Evolutionary conservation across 2,113 vertebrate species (phyloP).

Genomic region (Megaceryle maxima): DNA sequence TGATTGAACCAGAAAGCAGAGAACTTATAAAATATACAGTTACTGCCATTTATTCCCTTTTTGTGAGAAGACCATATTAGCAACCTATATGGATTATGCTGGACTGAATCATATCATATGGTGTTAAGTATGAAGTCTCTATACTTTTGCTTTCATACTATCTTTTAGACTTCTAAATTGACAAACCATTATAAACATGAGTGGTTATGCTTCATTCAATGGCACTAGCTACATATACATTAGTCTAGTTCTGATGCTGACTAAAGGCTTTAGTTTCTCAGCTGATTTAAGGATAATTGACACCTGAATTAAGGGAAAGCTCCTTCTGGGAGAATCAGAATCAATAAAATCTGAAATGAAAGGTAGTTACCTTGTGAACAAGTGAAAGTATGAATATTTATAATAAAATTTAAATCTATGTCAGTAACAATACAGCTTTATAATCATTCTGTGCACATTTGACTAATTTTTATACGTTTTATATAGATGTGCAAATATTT

Average conservation of each 20-base stretch:
- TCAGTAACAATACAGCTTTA: not conserved
- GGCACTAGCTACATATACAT: not conserved
- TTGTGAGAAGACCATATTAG: not conserved
- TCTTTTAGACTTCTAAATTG: not conserved
- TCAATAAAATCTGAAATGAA: not conserved
- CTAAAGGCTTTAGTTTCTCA: not conserved
- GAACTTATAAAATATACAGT: not conserved
- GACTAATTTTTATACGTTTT: not conserved
- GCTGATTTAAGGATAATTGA: not conserved
- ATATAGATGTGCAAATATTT: not conserved
- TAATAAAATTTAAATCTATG: not conserved
- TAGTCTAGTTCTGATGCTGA: not conserved
- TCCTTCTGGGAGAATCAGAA: not conserved
- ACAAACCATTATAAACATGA: not conserved
- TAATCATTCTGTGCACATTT: not conserved
- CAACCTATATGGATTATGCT: not conserved
- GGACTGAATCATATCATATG: not conserved
- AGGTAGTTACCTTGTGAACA: not conserved
- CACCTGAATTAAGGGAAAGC: not conserved
- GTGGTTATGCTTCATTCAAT: not conserved
- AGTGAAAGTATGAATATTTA: not conserved
- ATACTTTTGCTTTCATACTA: not conserved
- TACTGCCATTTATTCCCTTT: not conserved
- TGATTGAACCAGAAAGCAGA: not conserved
- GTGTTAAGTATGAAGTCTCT: not conserved